Evolutionary conservation across 2,113 vertebrate genomes (phyloP).

Genomic region (Gallinago jamesoni): DNA sequence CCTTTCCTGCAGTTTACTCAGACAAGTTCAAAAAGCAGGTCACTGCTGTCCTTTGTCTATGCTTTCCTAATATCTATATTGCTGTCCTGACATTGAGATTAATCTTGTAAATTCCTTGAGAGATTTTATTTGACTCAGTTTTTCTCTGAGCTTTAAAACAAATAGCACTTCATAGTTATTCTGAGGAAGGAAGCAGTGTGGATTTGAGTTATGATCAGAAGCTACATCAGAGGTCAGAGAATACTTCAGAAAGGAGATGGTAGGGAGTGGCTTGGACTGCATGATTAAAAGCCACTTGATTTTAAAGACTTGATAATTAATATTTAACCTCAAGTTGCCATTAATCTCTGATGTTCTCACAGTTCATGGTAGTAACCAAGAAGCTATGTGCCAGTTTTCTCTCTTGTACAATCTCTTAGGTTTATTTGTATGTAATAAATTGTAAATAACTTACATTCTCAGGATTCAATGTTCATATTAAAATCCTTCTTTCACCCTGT

Average conservation of each 20-base stretch:
- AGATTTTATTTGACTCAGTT: background rate
- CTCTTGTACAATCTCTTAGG: background rate
- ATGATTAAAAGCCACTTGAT: background rate
- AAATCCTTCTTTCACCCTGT: background rate
- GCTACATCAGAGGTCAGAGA: background rate
- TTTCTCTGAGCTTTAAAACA: background rate
- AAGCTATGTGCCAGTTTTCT: background rate
- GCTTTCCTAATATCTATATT: background rate
- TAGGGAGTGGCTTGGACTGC: background rate
- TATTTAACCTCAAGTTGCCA: conserved; percentile 14
- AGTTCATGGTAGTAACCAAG: too few species aligned
- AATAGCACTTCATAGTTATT: background rate
- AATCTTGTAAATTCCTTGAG: background rate
- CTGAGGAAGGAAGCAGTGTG: background rate
- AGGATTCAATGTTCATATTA: background rate
- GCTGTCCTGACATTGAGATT: background rate
- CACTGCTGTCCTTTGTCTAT: background rate
- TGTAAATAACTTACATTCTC: background rate
- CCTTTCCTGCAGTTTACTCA: background rate
- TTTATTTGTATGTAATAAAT: background rate
- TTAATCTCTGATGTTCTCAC: background rate
- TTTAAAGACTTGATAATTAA: background rate
- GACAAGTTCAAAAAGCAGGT: background rate
- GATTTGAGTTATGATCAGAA: background rate
- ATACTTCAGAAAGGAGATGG: background rate